These are phyloP conservation scores for Leucozona laternaria DNA, from an alignment of 2,888 invertebrate species.

Conservation along the genomic window DNA sequence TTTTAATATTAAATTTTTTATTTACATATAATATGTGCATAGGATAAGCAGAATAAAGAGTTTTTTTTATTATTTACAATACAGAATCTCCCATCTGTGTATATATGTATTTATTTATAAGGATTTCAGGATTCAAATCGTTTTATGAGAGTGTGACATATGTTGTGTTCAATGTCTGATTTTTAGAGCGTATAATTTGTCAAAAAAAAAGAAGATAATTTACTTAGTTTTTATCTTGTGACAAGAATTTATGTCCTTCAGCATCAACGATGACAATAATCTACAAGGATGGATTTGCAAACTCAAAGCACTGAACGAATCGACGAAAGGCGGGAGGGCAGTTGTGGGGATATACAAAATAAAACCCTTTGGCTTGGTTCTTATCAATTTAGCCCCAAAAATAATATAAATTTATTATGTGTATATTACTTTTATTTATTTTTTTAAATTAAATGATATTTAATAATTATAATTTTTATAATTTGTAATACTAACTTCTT, in stretches of 20 bases:
- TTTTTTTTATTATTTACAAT: slow-evolving; percentile 57
- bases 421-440: too few relatives aligned
- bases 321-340: too few relatives aligned
- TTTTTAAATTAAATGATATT: too few relatives aligned
- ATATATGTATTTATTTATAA: background rate
- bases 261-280: background rate
- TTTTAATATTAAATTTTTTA: slow-evolving; percentile 55
- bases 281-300: background rate
- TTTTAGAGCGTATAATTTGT: slow-evolving; percentile 47
- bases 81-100: slow-evolving; percentile 15
- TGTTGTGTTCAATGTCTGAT: slow-evolving; percentile 45
- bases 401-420: too few relatives aligned
- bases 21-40: slow-evolving; percentile 61
- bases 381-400: too few relatives aligned
- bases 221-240: slow-evolving; percentile 18
- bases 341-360: too few relatives aligned
- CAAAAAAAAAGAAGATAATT: slow-evolving; percentile 18
- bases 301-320: background rate
- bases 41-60: slow-evolving; percentile 50
- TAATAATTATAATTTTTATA: too few relatives aligned
- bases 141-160: slow-evolving; percentile 32
- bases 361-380: too few relatives aligned
- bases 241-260: slow-evolving; percentile 9
- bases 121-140: slow-evolving; percentile 39
- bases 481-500: too few relatives aligned